Evolutionary conservation across 1,140 invertebrate genomes (phyloP).

Genomic region (Trachymyrmex septentrionalis): DNA sequence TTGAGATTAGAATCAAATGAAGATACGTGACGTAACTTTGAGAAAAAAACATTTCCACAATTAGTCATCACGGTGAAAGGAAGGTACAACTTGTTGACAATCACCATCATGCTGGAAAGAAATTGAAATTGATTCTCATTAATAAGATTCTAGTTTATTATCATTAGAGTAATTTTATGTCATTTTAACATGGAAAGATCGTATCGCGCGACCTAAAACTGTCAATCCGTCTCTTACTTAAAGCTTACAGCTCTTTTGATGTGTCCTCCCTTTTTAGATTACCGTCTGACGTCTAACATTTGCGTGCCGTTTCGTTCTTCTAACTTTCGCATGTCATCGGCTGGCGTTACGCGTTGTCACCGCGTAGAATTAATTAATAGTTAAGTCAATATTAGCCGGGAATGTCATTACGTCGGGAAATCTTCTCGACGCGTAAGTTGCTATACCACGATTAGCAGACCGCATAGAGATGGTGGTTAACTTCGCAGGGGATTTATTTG

Average conservation of each 20-base stretch:
- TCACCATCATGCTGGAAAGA: not conserved
- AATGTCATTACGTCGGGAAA: slow-evolving; percentile 1
- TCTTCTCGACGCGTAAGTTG: slow-evolving; percentile 18
- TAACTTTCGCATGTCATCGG: slow-evolving; percentile 6
- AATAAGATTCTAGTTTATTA: not conserved
- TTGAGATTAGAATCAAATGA: not conserved
- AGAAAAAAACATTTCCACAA: not conserved
- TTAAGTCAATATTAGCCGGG: slow-evolving; percentile 36
- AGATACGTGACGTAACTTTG: not conserved
- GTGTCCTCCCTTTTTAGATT: not conserved
- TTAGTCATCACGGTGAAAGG: not conserved
- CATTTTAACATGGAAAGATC: not conserved
- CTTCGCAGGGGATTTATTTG: slow-evolving; percentile 79
- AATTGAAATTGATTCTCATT: not conserved
- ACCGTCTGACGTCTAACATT: not conserved
- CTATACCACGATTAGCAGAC: slow-evolving; percentile 77
- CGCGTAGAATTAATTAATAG: slow-evolving; percentile 44
- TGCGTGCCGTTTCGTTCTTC: not conserved
- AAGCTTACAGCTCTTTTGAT: not conserved
- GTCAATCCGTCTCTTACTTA: not conserved
- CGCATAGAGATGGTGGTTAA: slow-evolving; percentile 69
- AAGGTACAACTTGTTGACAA: not conserved
- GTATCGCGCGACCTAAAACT: not conserved
- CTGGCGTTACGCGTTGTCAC: not conserved
- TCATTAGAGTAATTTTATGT: not conserved